Conservation (phyloP, 2,888 invertebrate species). For the Vanessa cardui region DNA sequence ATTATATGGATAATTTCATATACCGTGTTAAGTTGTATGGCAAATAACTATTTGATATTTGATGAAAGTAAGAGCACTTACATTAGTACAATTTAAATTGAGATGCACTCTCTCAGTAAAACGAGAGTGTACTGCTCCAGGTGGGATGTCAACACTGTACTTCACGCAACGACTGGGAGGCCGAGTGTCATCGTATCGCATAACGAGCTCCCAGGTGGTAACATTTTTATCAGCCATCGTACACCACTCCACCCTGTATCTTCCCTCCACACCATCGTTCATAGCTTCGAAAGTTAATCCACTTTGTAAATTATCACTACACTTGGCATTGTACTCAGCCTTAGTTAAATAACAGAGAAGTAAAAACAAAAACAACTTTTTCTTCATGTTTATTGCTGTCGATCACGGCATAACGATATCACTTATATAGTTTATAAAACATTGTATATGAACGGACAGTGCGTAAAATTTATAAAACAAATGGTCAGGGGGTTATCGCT, state of each 20-base stretch:
- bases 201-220: conserved; percentile 49
- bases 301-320: conserved; percentile 44
- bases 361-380: conserved; percentile 45
- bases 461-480: conserved; percentile 14
- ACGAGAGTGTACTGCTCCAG: conserved; percentile 39
- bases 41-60: neutral
- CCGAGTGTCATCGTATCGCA: conserved; percentile 34
- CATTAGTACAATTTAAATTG: conserved; percentile 52
- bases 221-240: conserved; percentile 40
- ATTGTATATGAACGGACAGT: neutral
- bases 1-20: too few species aligned
- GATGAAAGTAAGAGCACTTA: conserved; percentile 47
- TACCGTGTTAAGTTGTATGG: neutral
- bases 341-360: conserved; percentile 36
- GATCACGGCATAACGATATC: conserved; percentile 15
- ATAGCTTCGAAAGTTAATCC: conserved; percentile 47
- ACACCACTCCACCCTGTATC: conserved; percentile 59
- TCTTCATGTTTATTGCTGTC: conserved; percentile 44
- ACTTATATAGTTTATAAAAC: neutral
- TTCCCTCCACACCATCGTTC: conserved; percentile 49
- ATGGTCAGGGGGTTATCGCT: conserved; percentile 33
- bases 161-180: conserved; percentile 12
- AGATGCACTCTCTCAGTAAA: conserved; percentile 28
- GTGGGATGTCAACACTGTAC: conserved; percentile 16
- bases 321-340: conserved; percentile 43